Evolutionary conservation across 2,888 invertebrate genomes (phyloP).

Genomic region (Xanthorhoe designata): DNA sequence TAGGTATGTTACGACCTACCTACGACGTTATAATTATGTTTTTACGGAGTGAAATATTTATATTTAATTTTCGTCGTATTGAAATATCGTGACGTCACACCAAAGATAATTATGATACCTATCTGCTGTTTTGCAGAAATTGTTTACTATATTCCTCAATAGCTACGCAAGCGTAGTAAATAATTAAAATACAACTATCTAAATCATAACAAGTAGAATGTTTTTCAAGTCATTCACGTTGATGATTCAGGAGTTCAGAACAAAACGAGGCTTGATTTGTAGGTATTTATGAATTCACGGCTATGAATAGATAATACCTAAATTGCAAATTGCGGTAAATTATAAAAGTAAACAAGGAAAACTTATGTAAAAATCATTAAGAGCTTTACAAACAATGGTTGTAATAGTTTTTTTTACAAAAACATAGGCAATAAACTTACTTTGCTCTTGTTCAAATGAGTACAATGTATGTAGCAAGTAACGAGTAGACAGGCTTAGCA

Average conservation of each 20-base stretch:
- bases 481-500: background rate
- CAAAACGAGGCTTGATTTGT: background rate
- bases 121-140: no score
- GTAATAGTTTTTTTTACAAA: background rate
- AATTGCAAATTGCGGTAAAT: background rate
- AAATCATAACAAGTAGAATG: background rate
- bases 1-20: no score
- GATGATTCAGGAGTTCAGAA: conserved; percentile 1
- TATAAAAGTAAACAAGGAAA: background rate
- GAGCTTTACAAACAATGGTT: background rate
- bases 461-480: background rate
- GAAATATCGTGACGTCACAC: no score
- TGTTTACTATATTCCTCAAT: no score
- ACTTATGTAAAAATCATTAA: background rate
- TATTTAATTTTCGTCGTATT: no score
- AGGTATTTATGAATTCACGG: background rate
- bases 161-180: no score
- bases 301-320: background rate
- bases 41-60: no score
- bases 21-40: no score
- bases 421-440: background rate
- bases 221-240: background rate
- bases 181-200: background rate
- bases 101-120: no score
- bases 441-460: background rate